These are phyloP conservation scores for Poeciliopsis prolifica DNA, from an alignment of 2,113 vertebrate species.

Conservation along the genomic window DNA sequence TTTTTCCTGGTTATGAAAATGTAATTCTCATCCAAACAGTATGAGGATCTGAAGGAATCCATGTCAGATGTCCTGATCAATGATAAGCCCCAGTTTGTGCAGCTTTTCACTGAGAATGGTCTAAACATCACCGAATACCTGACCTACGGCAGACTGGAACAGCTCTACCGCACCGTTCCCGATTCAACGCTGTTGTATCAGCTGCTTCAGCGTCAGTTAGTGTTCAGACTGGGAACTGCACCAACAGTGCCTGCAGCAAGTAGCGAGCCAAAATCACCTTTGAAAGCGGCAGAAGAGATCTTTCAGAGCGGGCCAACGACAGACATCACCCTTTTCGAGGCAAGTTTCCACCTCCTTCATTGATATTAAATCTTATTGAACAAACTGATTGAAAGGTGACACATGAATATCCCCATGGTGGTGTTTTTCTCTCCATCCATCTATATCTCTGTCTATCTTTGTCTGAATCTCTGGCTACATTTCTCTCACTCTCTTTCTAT, in stretches of 20 bases:
- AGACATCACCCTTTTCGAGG: slow-evolving; percentile 76
- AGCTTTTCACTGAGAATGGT: slow-evolving; percentile 87
- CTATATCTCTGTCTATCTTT: too few species aligned
- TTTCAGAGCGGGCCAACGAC: neutral
- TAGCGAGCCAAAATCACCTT: neutral
- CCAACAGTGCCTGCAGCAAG: neutral
- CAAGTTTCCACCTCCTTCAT: slow-evolving; percentile 3
- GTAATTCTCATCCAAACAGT: slow-evolving; percentile 48
- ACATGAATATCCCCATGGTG: too few species aligned
- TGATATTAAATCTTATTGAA: neutral
- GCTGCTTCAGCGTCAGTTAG: slow-evolving; percentile 76
- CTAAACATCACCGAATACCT: slow-evolving; percentile 86
- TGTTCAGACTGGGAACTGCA: slow-evolving; percentile 43
- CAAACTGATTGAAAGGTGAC: too few species aligned
- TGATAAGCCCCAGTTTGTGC: slow-evolving; percentile 88
- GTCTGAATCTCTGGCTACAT: too few species aligned
- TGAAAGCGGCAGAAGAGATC: slow-evolving; percentile 18
- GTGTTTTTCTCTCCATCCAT: too few species aligned
- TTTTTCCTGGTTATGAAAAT: neutral
- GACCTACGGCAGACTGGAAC: slow-evolving; percentile 78
- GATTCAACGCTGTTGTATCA: slow-evolving; percentile 73
- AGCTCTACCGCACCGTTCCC: slow-evolving; percentile 80
- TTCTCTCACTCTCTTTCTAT: too few species aligned
- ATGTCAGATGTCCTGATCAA: slow-evolving; percentile 88
- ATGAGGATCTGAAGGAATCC: slow-evolving; percentile 82